Evolutionary conservation across 2,888 invertebrate genomes (phyloP).

Genomic region (Melanchra persicariae): DNA sequence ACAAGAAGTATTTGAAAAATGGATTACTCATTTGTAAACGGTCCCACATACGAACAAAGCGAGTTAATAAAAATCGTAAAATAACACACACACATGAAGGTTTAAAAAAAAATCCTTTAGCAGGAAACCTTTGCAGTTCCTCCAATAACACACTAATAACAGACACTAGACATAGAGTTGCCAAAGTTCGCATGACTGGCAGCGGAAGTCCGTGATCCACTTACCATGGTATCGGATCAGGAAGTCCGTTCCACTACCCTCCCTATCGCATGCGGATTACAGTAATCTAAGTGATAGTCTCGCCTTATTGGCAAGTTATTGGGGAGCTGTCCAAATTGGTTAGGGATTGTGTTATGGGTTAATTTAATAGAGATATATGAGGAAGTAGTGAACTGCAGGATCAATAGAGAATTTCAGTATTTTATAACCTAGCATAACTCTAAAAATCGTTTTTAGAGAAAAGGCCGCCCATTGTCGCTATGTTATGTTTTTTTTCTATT

Average conservation of each 20-base stretch:
- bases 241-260: conserved; percentile 59
- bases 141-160: background rate
- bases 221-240: conserved; percentile 64
- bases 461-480: no score
- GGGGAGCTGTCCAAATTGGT: conserved; percentile 2
- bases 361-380: background rate
- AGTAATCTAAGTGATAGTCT: conserved; percentile 57
- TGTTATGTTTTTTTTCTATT: no score
- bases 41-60: no score
- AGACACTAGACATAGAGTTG: conserved; percentile 30
- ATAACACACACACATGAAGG: no score
- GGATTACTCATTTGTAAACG: no score
- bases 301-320: conserved; percentile 34
- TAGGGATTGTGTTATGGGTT: conserved; percentile 12
- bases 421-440: no score
- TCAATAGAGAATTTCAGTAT: background rate
- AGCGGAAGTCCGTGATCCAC: conserved; percentile 66
- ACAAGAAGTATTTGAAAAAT: no score
- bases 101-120: no score
- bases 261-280: conserved; percentile 56
- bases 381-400: background rate
- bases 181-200: conserved; percentile 57
- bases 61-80: no score
- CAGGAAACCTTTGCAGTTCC: no score
- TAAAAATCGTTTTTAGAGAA: no score